A percentile compares a stretch with the other conserved stretches of the same genome.
Conservation (phyloP, 2,888 invertebrate species). For the Philereme transversata region DNA sequence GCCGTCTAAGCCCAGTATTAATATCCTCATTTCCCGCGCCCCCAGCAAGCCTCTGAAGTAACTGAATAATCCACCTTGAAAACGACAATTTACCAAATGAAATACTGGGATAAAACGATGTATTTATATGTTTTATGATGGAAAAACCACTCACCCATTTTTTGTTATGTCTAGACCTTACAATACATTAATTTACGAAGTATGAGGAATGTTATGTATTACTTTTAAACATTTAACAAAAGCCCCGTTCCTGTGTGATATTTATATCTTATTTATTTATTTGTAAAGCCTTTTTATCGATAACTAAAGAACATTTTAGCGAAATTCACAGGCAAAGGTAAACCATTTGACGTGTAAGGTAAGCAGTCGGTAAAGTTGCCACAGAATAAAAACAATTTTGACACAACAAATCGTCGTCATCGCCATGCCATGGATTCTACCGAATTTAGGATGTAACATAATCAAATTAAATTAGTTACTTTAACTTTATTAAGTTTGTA, state of each 20-base stretch:
- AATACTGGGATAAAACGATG: slow-evolving; percentile 28
- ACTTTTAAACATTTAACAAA: slow-evolving; percentile 49
- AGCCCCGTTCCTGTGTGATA: slow-evolving; percentile 40
- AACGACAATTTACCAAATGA: slow-evolving; percentile 27
- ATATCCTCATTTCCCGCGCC: slow-evolving; percentile 98
- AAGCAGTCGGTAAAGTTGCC: slow-evolving; percentile 52
- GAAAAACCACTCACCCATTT: slow-evolving; percentile 71
- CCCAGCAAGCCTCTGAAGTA: slow-evolving; percentile 98
- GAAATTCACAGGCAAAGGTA: slow-evolving; percentile 43
- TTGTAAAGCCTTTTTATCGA: slow-evolving; percentile 43
- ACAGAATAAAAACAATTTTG: slow-evolving; percentile 23
- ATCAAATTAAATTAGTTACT: too few relatives aligned
- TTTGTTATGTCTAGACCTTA: slow-evolving; percentile 65
- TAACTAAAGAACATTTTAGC: slow-evolving; percentile 61
- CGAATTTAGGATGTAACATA: too few relatives aligned
- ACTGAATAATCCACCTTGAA: slow-evolving; percentile 96
- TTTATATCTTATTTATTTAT: slow-evolving; percentile 43
- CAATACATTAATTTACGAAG: slow-evolving; percentile 68
- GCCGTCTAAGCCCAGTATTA: slow-evolving; percentile 98
- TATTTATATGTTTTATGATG: slow-evolving; percentile 45
- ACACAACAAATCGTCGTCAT: background rate
- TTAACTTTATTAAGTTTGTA: too few relatives aligned
- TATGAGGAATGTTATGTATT: slow-evolving; percentile 58
- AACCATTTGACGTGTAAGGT: slow-evolving; percentile 71
- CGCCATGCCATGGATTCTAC: too few relatives aligned